phyloP scores from a whole-genome alignment of 2,113 vertebrate species.

The Todiramphus saurophagus region DNA sequence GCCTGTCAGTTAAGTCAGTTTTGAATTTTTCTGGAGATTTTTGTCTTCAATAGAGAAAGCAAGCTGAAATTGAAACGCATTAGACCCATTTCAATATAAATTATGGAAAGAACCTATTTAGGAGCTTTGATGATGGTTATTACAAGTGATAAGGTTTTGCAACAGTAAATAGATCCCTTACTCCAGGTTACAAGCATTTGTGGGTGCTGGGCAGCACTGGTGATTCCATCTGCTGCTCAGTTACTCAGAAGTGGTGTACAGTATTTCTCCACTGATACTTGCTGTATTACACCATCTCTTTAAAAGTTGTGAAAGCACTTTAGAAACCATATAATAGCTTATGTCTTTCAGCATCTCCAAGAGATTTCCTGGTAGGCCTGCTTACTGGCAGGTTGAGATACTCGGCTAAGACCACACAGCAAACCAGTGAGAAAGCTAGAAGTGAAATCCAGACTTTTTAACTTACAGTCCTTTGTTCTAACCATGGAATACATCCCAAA shows the following conservation, averaged over 20 bases:
- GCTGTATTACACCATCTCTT: not conserved
- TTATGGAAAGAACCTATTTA: not conserved
- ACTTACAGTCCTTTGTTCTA: conserved; percentile 1
- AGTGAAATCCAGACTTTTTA: not conserved
- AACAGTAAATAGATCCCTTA: not conserved
- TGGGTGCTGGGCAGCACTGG: not conserved
- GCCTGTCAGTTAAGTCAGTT: not conserved
- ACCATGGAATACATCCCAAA: not conserved
- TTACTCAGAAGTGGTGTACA: not conserved
- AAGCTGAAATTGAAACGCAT: not conserved
- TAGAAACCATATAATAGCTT: not conserved
- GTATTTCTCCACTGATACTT: not conserved
- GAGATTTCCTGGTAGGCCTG: not conserved
- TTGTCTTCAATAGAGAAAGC: not conserved
- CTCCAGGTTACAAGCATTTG: not conserved
- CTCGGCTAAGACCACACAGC: not conserved
- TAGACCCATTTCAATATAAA: not conserved
- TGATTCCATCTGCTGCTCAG: not conserved
- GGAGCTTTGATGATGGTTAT: not conserved
- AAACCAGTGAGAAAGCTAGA: not conserved
- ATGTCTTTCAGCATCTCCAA: not conserved
- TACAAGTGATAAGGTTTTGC: not conserved
- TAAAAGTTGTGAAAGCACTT: not conserved
- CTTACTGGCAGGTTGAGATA: not conserved
- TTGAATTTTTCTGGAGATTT: not conserved